Evolutionary conservation across 2,888 invertebrate genomes (phyloP).

Genomic region (Ophioninae sp.): DNA sequence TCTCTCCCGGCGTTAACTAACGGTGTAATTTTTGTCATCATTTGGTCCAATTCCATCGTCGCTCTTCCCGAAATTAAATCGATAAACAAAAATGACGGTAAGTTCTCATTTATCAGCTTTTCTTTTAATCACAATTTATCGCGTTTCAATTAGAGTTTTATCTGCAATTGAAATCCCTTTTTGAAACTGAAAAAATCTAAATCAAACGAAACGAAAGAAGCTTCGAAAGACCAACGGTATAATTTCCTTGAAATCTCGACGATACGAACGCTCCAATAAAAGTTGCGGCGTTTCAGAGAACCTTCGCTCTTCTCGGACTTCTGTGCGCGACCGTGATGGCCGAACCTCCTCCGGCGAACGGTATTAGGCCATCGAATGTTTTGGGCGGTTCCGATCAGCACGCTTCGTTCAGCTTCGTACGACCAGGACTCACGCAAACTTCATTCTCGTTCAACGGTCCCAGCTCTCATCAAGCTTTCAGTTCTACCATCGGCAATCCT

Average conservation of each 20-base stretch:
- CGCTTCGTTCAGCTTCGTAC: conserved; percentile 76
- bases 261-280: background rate
- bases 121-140: background rate
- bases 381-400: conserved; percentile 76
- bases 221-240: too few species aligned
- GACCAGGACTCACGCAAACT: conserved; percentile 77
- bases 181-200: too few species aligned
- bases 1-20: background rate
- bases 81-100: background rate
- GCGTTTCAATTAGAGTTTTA: too few species aligned
- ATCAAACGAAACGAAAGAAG: too few species aligned
- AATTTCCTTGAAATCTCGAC: background rate
- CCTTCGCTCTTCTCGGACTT: conserved; percentile 53
- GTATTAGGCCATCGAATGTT: conserved; percentile 73
- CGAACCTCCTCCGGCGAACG: conserved; percentile 67
- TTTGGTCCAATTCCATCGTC: background rate
- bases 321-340: conserved; percentile 57
- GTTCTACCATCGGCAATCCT: conserved; percentile 76
- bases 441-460: conserved; percentile 77
- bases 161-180: too few species aligned
- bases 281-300: conserved; percentile 64
- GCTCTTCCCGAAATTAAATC: background rate
- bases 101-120: conserved; percentile 30
- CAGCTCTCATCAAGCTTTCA: conserved; percentile 77
- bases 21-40: background rate